These are phyloP conservation scores for Subanguina moxae DNA, from an alignment of 1,140 invertebrate species.

Conservation along the genomic window DNA sequence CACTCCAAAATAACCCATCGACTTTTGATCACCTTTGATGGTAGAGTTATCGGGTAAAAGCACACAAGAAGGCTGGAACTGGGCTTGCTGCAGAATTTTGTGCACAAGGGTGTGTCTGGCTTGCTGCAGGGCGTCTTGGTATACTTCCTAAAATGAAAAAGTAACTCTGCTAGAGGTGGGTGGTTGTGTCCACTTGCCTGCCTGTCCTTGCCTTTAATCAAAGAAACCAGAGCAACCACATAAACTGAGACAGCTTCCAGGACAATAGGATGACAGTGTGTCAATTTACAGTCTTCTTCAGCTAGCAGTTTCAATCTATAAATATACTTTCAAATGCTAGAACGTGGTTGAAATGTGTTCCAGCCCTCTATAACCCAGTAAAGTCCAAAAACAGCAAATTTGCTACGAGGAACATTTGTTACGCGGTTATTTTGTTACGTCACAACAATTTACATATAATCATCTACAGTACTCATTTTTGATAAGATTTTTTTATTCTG, in stretches of 20 bases:
- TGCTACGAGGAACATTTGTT: no score
- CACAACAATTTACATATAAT: no score
- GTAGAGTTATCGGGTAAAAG: conserved; percentile 13
- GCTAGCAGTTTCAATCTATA: conserved; percentile 21
- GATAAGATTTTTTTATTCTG: no score
- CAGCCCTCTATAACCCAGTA: no score
- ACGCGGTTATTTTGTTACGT: no score
- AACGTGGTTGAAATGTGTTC: no score
- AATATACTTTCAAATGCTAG: no score
- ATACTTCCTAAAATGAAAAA: conserved; percentile 9
- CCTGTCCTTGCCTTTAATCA: conserved; percentile 22
- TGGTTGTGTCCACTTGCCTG: neutral
- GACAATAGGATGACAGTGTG: conserved; percentile 30
- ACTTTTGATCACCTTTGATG: conserved; percentile 27
- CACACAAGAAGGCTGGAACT: conserved; percentile 22
- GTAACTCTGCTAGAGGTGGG: neutral
- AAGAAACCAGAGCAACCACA: conserved; percentile 16
- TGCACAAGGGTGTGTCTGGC: neutral
- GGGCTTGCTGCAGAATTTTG: neutral
- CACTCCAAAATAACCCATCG: conserved; percentile 33
- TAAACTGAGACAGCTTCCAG: conserved; percentile 23
- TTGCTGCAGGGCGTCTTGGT: conserved; percentile 11
- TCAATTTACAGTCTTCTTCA: conserved; percentile 17
- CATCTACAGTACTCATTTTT: no score
- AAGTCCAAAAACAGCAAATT: no score